A percentile compares a stretch with the other conserved stretches of the same genome.
Evolutionary conservation across 2,797 vertebrate species (phyloP).

Genomic region (Cyclopterus lumpus): DNA sequence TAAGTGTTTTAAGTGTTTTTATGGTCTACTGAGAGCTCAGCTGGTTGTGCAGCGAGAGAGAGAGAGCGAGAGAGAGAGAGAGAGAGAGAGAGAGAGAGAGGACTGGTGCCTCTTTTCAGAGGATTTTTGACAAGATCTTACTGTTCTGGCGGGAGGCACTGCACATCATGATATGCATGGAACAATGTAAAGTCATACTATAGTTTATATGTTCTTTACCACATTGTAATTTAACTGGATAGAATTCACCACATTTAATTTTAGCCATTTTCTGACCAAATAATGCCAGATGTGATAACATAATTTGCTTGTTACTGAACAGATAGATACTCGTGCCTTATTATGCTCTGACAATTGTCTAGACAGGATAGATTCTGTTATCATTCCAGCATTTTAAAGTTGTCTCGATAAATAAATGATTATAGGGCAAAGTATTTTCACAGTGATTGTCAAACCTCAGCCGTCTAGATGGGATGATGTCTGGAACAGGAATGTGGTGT

Average conservation of each 20-base stretch:
- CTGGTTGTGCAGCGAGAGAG: neutral
- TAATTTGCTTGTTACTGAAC: slow-evolving; percentile 18
- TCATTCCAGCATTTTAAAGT: slow-evolving; percentile 20
- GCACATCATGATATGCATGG: slow-evolving; percentile 25
- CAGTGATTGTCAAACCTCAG: slow-evolving; percentile 15
- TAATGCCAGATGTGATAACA: slow-evolving; percentile 1
- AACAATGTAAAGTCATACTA: slow-evolving; percentile 26
- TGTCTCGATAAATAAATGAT: slow-evolving; percentile 25
- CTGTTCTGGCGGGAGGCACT: slow-evolving; percentile 22
- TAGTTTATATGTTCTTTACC: neutral
- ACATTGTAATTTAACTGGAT: neutral
- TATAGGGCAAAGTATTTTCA: slow-evolving; percentile 17
- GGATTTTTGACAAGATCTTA: slow-evolving; percentile 39
- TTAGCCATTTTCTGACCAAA: neutral
- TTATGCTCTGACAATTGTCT: slow-evolving; percentile 7
- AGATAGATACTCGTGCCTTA: slow-evolving; percentile 12
- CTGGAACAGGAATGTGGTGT: slow-evolving; percentile 25
- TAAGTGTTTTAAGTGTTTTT: no score
- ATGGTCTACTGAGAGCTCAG: no score
- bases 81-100: slow-evolving; percentile 10
- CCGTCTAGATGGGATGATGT: slow-evolving; percentile 22
- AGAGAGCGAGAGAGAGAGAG: no score
- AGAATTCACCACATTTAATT: neutral
- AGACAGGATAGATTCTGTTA: slow-evolving; percentile 25
- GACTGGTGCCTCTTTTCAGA: slow-evolving; percentile 40